Evolutionary conservation across 2,797 vertebrate genomes (phyloP).

Genomic region (Podargus strigoides): DNA sequence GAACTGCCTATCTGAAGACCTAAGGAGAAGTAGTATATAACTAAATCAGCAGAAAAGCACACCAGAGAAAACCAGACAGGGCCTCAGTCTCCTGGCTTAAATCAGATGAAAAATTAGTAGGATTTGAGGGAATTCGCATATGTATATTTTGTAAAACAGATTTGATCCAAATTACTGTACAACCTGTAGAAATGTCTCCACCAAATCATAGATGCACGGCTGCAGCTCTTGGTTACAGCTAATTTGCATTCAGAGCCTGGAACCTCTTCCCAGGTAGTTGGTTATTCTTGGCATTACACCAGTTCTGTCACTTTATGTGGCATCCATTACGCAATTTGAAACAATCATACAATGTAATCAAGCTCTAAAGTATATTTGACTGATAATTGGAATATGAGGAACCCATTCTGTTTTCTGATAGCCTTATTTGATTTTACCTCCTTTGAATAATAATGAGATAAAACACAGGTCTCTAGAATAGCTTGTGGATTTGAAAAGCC

Average conservation of each 20-base stretch:
- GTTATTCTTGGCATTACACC: neutral
- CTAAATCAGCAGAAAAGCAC: no score
- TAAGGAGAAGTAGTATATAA: no score
- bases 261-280: neutral
- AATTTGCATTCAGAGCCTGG: neutral
- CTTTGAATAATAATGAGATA: neutral
- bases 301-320: neutral
- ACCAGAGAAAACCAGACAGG: no score
- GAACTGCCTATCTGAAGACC: no score
- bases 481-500: neutral
- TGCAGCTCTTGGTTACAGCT: neutral
- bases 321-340: neutral
- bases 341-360: neutral
- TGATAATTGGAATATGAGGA: conserved; percentile 14
- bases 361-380: neutral
- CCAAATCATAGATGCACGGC: neutral
- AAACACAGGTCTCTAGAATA: neutral
- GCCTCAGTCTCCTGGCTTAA: no score
- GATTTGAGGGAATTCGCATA: no score
- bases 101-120: no score
- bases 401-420: neutral
- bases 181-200: neutral
- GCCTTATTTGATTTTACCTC: neutral
- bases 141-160: neutral
- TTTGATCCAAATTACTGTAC: neutral